Conservation (phyloP, 2,797 vertebrate genomes). For the Pagetopsis macropterus region DNA sequence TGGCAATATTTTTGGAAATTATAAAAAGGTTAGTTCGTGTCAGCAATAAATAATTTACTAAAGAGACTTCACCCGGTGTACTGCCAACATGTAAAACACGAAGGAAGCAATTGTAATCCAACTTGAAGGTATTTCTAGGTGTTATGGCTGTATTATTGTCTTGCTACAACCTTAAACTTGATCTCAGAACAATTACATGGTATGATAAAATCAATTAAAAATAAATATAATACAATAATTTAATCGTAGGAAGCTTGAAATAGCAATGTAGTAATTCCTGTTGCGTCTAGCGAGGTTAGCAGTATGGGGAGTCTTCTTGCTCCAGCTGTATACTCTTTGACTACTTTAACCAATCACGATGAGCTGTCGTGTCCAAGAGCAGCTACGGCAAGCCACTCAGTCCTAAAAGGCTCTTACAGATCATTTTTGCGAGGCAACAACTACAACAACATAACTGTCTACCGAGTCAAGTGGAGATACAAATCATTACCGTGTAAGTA, state of each 20-base stretch:
- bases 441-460: constrained; percentile 18
- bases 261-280: background rate
- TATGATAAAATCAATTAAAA: too few relatives aligned
- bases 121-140: background rate
- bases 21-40: too few relatives aligned
- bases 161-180: background rate
- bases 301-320: background rate
- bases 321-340: constrained; percentile 28
- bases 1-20: background rate
- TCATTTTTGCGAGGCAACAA: background rate
- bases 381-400: constrained; percentile 69
- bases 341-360: constrained; percentile 70
- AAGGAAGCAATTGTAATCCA: background rate
- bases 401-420: background rate
- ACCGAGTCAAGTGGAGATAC: constrained; percentile 10
- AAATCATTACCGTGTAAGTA: constrained; percentile 15
- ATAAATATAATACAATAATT: background rate
- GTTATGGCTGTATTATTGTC: background rate
- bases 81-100: background rate
- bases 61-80: background rate
- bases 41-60: background rate
- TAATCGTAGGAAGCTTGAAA: background rate
- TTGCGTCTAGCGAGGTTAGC: background rate
- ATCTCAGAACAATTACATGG: background rate
- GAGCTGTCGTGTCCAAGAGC: constrained; percentile 82